Conservation (phyloP, 2,113 vertebrate genomes). For the Nycticebus coucang region DNA sequence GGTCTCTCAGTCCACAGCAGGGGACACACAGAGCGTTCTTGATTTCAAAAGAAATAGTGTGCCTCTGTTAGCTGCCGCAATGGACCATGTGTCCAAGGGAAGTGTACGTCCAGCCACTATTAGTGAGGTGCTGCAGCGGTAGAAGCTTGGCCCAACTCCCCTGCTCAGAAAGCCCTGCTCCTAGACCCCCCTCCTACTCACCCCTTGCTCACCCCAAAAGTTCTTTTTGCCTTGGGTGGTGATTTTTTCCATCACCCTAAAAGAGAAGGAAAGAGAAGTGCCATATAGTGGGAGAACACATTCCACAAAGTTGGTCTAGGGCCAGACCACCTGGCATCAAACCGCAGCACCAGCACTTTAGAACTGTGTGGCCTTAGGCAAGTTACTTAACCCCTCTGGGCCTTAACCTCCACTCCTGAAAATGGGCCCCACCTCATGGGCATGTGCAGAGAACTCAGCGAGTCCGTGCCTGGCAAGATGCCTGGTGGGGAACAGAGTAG, state of each 20-base stretch:
- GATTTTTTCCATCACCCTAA: background rate
- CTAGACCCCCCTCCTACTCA: background rate
- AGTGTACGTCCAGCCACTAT: fast-evolving
- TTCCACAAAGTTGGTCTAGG: background rate
- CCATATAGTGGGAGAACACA: background rate
- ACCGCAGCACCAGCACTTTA: background rate
- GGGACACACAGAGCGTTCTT: background rate
- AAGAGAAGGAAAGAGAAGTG: background rate
- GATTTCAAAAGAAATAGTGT: constrained; percentile 10
- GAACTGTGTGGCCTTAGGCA: background rate
- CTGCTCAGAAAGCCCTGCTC: background rate
- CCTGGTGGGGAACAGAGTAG: background rate
- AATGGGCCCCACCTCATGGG: background rate
- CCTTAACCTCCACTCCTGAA: background rate
- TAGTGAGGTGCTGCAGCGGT: fast-evolving
- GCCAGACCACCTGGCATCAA: background rate
- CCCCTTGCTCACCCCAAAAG: background rate
- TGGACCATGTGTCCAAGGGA: background rate
- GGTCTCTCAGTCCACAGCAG: background rate
- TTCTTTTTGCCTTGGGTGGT: background rate
- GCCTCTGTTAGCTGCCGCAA: background rate
- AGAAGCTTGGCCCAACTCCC: too few relatives aligned
- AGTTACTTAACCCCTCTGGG: background rate
- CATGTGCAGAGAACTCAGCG: background rate
- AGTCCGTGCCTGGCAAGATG: background rate